Evolutionary conservation across 2,888 invertebrate genomes (phyloP).

Genomic region (Drosophila histrio): DNA sequence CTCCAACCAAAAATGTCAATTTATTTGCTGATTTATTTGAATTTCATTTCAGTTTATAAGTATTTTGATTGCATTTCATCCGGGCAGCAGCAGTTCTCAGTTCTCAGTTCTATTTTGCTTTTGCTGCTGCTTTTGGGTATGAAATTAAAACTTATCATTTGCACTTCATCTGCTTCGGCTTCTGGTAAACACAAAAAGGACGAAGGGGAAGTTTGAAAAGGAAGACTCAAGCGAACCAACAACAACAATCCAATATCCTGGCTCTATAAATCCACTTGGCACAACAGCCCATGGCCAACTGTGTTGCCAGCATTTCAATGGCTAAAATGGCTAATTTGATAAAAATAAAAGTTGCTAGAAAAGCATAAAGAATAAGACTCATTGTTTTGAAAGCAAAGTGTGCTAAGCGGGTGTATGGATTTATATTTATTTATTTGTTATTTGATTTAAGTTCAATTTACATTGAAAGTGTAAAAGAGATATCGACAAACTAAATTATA

Average conservation of each 20-base stretch:
- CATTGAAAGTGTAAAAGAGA: too few species aligned
- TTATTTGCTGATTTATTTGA: conserved; percentile 75
- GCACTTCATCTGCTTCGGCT: conserved; percentile 63
- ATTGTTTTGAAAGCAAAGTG: too few species aligned
- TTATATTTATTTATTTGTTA: too few species aligned
- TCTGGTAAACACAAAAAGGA: conserved; percentile 20
- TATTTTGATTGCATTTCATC: conserved; percentile 66
- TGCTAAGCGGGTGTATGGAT: too few species aligned
- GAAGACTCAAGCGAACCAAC: conserved; percentile 21
- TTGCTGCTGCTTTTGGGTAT: conserved; percentile 7
- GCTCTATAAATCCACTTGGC: conserved; percentile 58
- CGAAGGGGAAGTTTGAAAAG: conserved; percentile 1
- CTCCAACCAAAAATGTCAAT: conserved; percentile 63
- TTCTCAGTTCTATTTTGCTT: background rate
- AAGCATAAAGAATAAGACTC: too few species aligned
- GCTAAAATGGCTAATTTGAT: too few species aligned
- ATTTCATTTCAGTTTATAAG: conserved; percentile 56
- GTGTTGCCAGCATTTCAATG: too few species aligned
- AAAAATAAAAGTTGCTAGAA: too few species aligned
- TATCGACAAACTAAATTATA: too few species aligned
- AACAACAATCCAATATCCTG: conserved; percentile 68
- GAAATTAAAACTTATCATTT: conserved; percentile 74
- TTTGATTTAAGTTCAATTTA: too few species aligned
- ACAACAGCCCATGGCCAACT: background rate
- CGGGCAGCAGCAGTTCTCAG: conserved; percentile 21